Percentiles rank a stretch among this genome's conserved stretches.
These are phyloP conservation scores for Ctenochaetus hawaiiensis DNA, from an alignment of 2,797 vertebrate genomes.

Conservation along the genomic window DNA sequence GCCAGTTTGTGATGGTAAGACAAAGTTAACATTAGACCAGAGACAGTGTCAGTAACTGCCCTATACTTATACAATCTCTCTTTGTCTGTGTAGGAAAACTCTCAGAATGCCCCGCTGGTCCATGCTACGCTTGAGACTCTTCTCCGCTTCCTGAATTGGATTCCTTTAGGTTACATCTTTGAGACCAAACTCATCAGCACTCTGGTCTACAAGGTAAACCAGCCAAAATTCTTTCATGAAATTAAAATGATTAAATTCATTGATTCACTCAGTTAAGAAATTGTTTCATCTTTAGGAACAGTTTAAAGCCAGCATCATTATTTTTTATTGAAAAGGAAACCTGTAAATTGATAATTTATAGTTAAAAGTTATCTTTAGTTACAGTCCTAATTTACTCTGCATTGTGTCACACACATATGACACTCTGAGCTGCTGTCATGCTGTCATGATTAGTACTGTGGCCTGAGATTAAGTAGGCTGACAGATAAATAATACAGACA, in stretches of 20 bases:
- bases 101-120: constrained; percentile 97
- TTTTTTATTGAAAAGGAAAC: no score
- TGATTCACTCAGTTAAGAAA: neutral
- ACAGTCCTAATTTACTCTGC: neutral
- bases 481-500: neutral
- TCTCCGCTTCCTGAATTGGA: constrained; percentile 98
- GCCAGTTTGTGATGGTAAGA: constrained; percentile 98
- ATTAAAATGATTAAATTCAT: no score
- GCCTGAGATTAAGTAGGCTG: neutral
- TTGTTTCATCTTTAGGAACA: no score
- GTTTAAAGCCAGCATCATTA: no score
- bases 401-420: neutral
- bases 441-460: neutral
- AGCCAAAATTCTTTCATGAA: fast-evolving
- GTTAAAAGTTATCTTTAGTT: neutral
- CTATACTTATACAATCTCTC: neutral
- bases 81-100: constrained; percentile 91
- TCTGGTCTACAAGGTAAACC: constrained; percentile 83
- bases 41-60: neutral
- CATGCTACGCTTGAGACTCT: constrained; percentile 97
- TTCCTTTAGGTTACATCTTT: constrained; percentile 98
- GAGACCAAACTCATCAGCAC: constrained; percentile 99
- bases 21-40: neutral
- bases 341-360: no score
- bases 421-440: no score